Evolutionary conservation across 1,140 invertebrate genomes (phyloP).

Genomic region (Stenopsyche tienmushanensis): DNA sequence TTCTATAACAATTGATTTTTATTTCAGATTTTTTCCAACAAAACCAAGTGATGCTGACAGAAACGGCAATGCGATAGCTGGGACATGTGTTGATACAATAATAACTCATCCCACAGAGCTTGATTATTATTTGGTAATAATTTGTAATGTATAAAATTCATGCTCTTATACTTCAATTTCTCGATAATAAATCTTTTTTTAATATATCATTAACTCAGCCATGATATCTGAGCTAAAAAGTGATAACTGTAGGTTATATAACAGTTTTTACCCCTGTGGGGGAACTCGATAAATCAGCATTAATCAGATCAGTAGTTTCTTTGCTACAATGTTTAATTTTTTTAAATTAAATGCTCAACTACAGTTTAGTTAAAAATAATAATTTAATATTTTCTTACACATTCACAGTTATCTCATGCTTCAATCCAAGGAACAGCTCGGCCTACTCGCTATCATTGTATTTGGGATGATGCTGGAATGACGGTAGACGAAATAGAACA

Average conservation of each 20-base stretch:
- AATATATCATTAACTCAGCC: too few relatives aligned
- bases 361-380: not conserved
- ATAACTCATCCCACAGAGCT: constrained; percentile 81
- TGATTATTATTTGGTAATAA: constrained; percentile 87
- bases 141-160: not conserved
- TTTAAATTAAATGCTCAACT: not conserved
- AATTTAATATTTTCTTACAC: constrained; percentile 15
- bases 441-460: constrained; percentile 84
- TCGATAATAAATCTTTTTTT: not conserved
- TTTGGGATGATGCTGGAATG: constrained; percentile 79
- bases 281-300: too few relatives aligned
- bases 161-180: not conserved
- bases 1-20: constrained; percentile 3
- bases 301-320: too few relatives aligned
- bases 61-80: constrained; percentile 75
- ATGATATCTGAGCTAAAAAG: too few relatives aligned
- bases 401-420: constrained; percentile 58
- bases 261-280: too few relatives aligned
- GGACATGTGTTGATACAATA: constrained; percentile 76
- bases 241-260: too few relatives aligned
- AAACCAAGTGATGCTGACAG: constrained; percentile 46
- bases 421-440: constrained; percentile 80
- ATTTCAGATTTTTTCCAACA: constrained; percentile 36
- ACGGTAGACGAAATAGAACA: constrained; percentile 76
- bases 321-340: too few relatives aligned